Evolutionary conservation across 2,888 invertebrate species (phyloP).

Genomic region (Cryptocephalus moraei): DNA sequence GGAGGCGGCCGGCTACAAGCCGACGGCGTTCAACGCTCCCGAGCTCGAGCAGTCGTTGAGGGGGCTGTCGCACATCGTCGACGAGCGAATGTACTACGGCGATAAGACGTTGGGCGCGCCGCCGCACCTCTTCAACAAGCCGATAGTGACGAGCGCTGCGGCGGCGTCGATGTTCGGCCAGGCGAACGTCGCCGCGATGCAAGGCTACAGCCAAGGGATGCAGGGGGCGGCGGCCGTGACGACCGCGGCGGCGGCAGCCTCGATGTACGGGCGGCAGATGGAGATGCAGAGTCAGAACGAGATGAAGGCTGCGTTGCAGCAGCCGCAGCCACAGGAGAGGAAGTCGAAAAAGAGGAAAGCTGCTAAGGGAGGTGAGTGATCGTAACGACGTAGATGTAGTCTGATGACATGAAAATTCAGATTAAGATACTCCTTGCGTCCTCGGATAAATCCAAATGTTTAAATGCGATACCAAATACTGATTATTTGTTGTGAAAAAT

Average conservation of each 20-base stretch:
- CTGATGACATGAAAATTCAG: too few species aligned
- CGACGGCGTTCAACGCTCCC: background rate
- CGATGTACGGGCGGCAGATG: conserved; percentile 29
- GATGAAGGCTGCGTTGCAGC: background rate
- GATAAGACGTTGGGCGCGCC: conserved; percentile 29
- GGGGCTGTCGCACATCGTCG: conserved; percentile 51
- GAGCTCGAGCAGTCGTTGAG: conserved; percentile 34
- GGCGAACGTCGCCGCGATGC: conserved; percentile 26
- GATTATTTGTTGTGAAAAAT: too few species aligned
- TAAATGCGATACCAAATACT: too few species aligned
- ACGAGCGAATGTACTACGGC: conserved; percentile 32
- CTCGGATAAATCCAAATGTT: too few species aligned
- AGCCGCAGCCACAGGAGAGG: conserved; percentile 19
- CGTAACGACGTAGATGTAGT: too few species aligned
- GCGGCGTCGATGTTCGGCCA: conserved; percentile 34
- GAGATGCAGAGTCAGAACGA: conserved; percentile 13
- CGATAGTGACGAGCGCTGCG: conserved; percentile 25
- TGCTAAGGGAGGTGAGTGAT: conserved; percentile 9
- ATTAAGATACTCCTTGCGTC: too few species aligned
- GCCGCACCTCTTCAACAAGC: conserved; percentile 30
- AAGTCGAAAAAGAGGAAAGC: conserved; percentile 28
- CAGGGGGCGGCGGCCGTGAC: conserved; percentile 16
- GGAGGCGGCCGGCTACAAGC: too few species aligned
- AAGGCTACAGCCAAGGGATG: conserved; percentile 27
- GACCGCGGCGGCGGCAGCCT: conserved; percentile 10